Evolutionary conservation across 2,797 vertebrate genomes (phyloP), one percentile per base, ranked within the genome.

Genomic region (Ctenopoma kingsleyae): DNA sequence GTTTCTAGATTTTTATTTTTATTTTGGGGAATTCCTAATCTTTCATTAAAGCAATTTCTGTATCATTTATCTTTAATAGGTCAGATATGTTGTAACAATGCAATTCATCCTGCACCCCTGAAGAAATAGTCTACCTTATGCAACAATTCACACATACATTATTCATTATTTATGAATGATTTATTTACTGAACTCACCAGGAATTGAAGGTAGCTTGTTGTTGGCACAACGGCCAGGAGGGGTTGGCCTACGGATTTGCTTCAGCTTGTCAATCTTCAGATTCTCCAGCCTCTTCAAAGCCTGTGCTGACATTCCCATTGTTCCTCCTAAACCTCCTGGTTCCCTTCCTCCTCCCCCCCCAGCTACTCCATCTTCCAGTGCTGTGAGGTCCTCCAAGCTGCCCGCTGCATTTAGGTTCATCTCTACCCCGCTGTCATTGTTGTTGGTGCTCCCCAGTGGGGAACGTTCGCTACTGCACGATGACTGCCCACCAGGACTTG

Each of bases 401-500:
- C 97, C 97, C 0, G 97, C 95, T 0, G 95, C 92, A 1, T 98
- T 98, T n/a, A 96, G 94, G 0, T 98, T 95, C 98, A 99, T 98
- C 92, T 99, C 98, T 75, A 99, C 98, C 0, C 98, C 98, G 0
- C 98, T 99, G 92, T 99, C 98, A 0, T 98, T 99, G 90, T 99
- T 99, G 89, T 98, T 97, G 70, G 96, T 93, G 22, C 97, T 99
- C 67, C 97, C 97, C 11, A 98, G 93, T 0, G 97, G 97, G 1
- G 98, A 99, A 46, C 94, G 96, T 77, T 97, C 98, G 0, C 98
- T 99, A 91, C 97, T 99, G 92, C 98, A 99, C 0, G 98, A 99
- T 0, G 97, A 99, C 56, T 98, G 97, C 63, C 95, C 97, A 0
- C 97, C 96, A 0, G 98, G 98, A 69, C 98, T 99, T 54, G 96